Evolutionary conservation across 1,140 invertebrate species (phyloP).

Genomic region (Phocides pigmalion): DNA sequence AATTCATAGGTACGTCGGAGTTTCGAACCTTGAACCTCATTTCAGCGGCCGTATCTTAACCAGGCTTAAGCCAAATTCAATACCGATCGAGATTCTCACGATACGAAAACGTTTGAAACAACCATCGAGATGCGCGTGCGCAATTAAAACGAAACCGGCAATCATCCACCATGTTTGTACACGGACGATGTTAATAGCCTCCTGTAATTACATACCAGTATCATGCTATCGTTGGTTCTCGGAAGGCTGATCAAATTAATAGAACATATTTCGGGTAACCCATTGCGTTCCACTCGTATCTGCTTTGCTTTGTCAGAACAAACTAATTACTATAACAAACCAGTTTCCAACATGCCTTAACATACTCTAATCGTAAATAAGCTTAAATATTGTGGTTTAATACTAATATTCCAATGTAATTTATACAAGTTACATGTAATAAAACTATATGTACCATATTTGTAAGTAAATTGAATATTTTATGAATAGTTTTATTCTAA

Average conservation of each 20-base stretch:
- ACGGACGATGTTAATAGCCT: slow-evolving; percentile 81
- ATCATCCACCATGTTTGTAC: slow-evolving; percentile 82
- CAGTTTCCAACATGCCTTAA: too few species aligned
- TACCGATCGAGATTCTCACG: slow-evolving; percentile 73
- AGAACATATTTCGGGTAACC: slow-evolving; percentile 70
- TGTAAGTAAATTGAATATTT: too few species aligned
- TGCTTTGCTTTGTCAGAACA: slow-evolving; percentile 16
- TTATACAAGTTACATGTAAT: too few species aligned
- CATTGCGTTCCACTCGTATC: slow-evolving; percentile 24
- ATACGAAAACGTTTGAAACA: slow-evolving; percentile 63
- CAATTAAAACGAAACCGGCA: slow-evolving; percentile 82
- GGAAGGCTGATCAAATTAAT: slow-evolving; percentile 81
- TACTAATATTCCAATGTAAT: too few species aligned
- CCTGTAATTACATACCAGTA: slow-evolving; percentile 80
- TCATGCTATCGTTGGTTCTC: slow-evolving; percentile 78
- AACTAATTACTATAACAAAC: too few species aligned
- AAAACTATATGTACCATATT: too few species aligned
- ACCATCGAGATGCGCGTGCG: slow-evolving; percentile 75
- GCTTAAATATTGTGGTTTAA: too few species aligned
- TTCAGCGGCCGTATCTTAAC: too few species aligned
- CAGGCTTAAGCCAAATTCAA: slow-evolving; percentile 59
- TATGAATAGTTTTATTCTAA: too few species aligned
- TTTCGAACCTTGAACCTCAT: too few species aligned
- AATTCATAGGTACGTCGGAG: too few species aligned
- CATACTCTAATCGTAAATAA: too few species aligned